Evolutionary conservation across 2,113 vertebrate genomes (phyloP), one percentile per base, ranked within the genome.

Genomic region (Pseudorhombus dupliciocellatus): DNA sequence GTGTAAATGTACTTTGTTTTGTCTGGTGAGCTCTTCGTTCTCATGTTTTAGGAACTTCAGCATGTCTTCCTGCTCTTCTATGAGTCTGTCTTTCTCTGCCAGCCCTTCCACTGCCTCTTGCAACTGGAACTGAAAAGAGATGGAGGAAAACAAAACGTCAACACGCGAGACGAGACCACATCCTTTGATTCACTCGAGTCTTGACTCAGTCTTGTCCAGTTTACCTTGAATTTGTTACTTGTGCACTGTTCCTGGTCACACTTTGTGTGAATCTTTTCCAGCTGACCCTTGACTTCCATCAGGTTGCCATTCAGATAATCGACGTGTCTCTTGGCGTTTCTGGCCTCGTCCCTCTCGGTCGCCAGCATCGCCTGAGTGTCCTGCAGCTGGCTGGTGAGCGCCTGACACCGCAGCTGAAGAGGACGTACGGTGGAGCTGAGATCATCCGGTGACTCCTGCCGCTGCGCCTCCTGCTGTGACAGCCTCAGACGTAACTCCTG

Each of bases 151-250:
- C 18, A 10, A 50, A 11, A 37, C 12, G 10, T 18, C 16, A 46
- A 16, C 42, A 42, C 40, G 2, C 10, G 40, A 14, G 5, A 37
- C 4, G 14, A 42, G 40, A 5, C 40, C 40, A 28, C 26, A 28
- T 28, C 26, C 5, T 5, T 2, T 2, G 26, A 28, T 28, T 3
- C 26, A 28, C 26, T 28, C 2, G 5, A 28, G 26, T 28, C 5
- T 3, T 28, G 26, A 30, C 28, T 31, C 30, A 31, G 30, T 34
- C 31, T 34, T 2, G 31, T 34, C 20, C 18, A n/a, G n/a, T 2
- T 61, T 44, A 92, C 93, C 92, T 93, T 83, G 2, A 26, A 46
- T 81, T 92, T 87, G 46, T 14, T 10, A 5, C 7, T 60, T 7
- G 37, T 61, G 11, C 28, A 58, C 1, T 62, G 24, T 4, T 50